Percentiles rank a stretch among this genome's conserved stretches.
These are phyloP conservation scores for Meloe dianella DNA, from an alignment of 2,888 invertebrate species.

Conservation along the genomic window DNA sequence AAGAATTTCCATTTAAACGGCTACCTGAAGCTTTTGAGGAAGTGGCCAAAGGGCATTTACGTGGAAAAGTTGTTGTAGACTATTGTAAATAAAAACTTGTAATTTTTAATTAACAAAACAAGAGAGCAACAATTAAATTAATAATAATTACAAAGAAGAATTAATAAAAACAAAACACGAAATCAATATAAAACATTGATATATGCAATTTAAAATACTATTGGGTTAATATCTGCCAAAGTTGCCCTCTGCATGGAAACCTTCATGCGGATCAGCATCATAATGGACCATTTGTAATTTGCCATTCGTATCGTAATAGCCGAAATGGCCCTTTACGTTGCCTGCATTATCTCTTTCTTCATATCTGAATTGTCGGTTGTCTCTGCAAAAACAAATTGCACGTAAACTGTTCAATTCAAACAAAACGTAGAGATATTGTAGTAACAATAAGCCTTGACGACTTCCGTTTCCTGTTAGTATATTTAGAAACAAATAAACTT, in stretches of 20 bases:
- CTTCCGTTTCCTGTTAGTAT: not conserved
- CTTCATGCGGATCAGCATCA: slow-evolving; percentile 72
- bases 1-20: slow-evolving; percentile 72
- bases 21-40: slow-evolving; percentile 73
- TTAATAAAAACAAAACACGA: slow-evolving; percentile 33
- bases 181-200: slow-evolving; percentile 47
- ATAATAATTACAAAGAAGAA: slow-evolving; percentile 22
- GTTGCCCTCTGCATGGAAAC: slow-evolving; percentile 67
- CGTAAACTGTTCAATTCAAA: not conserved
- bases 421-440: not conserved
- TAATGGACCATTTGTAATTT: slow-evolving; percentile 80
- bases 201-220: slow-evolving; percentile 25
- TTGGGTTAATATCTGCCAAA: slow-evolving; percentile 34
- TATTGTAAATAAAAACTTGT: slow-evolving; percentile 32
- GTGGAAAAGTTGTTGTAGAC: slow-evolving; percentile 79
- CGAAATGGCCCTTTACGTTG: slow-evolving; percentile 79
- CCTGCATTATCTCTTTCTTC: slow-evolving; percentile 81
- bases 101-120: slow-evolving; percentile 24
- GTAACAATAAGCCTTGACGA: not conserved
- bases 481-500: not conserved
- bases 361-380: slow-evolving; percentile 80
- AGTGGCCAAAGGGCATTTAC: slow-evolving; percentile 69
- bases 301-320: slow-evolving; percentile 77
- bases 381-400: slow-evolving; percentile 62
- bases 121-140: slow-evolving; percentile 39